Evolutionary conservation across 1,140 invertebrate species (phyloP), one percentile per base, ranked within the genome.

Genomic region (Bradysia coprophila): DNA sequence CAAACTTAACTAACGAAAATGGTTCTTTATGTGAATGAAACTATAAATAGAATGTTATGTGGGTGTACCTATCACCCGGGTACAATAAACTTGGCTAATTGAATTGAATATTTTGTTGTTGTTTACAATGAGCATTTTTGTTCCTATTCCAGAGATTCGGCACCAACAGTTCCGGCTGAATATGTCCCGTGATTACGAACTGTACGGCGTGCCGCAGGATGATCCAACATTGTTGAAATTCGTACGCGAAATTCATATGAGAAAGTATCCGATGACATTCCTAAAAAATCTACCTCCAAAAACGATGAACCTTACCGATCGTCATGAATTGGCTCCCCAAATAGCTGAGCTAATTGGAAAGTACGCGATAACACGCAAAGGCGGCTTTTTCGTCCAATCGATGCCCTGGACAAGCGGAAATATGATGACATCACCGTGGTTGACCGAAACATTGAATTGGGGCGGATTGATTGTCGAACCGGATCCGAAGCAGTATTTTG

Each of bases 101-200:
- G n/a, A n/a, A n/a, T n/a, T n/a, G n/a, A n/a, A n/a, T n/a, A n/a
- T n/a, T n/a, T n/a, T n/a, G n/a, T n/a, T n/a, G n/a, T n/a, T n/a
- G n/a, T n/a, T n/a, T n/a, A n/a, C n/a, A n/a, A n/a, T n/a, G n/a
- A n/a, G n/a, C n/a, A n/a, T n/a, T n/a, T n/a, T n/a, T n/a, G n/a
- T 22, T 39, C 15, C 3, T 8, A 23, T 39, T 21, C 16, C 54
- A 75, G 74, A 73, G 15, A 62, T 75, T 48, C 65, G 71, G 37
- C 73, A 75, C 47, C 71, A 75, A 49, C 73, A 76, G 56, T 77
- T 77, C 57, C 67, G 69, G 22, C 53, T 73, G 33, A 82, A 80
- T 57, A 76, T 82, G 72, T 78, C 74, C 36, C 71, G 71, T 49
- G 80, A 83, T 52, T 75, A 79, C 54, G 77, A 82, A 49, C 62